Evolutionary conservation across 2,113 vertebrate genomes (phyloP).

Genomic region (Protobothrops flavoviridis): DNA sequence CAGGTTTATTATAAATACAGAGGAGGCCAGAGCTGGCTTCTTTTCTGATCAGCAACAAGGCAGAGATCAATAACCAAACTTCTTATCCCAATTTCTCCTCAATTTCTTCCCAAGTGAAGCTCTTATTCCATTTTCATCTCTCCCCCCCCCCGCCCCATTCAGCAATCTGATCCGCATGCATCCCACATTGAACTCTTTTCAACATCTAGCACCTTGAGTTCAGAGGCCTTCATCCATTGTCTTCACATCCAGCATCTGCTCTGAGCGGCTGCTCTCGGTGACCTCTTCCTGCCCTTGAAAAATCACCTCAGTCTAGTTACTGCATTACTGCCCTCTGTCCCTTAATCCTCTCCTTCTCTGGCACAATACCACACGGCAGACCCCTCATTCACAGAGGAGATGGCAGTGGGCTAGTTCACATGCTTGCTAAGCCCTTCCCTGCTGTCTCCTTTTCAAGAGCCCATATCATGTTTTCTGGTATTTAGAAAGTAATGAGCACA

Average conservation of each 20-base stretch:
- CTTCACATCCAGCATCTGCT: slow-evolving; percentile 13
- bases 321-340: background rate
- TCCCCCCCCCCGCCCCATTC: background rate
- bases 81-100: background rate
- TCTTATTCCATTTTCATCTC: slow-evolving; percentile 1
- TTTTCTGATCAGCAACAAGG: slow-evolving; percentile 6
- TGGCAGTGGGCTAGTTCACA: background rate
- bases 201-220: slow-evolving; percentile 16
- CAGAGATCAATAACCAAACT: background rate
- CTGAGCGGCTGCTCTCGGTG: background rate
- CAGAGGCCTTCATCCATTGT: background rate
- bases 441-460: slow-evolving; percentile 6
- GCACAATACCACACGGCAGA: slow-evolving; percentile 1
- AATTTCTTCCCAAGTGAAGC: background rate
- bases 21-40: slow-evolving; percentile 48
- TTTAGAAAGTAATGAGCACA: slow-evolving; percentile 29
- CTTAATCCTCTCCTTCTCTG: slow-evolving; percentile 16
- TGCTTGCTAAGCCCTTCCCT: background rate
- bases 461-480: slow-evolving; percentile 7
- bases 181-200: background rate
- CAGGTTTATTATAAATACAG: slow-evolving; percentile 57
- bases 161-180: background rate
- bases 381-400: slow-evolving; percentile 1
- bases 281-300: slow-evolving; percentile 25
- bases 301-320: background rate